These are phyloP conservation scores for Tetragonisca angustula DNA, from an alignment of 2,888 invertebrate species.

Conservation along the genomic window DNA sequence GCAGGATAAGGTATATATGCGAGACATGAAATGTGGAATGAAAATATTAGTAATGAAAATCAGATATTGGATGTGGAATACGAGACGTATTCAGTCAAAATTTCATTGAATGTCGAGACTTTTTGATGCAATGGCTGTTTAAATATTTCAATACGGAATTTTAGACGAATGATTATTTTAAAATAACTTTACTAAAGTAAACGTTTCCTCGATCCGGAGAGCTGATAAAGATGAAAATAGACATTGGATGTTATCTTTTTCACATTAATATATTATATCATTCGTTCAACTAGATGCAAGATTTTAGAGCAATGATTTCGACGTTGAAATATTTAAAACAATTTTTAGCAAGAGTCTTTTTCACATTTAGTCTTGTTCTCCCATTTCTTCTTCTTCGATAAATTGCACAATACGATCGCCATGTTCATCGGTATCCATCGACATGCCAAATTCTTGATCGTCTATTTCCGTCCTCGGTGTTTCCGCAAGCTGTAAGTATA, in stretches of 20 bases:
- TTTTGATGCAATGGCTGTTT: no score
- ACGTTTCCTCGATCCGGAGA: no score
- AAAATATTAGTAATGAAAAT: no score
- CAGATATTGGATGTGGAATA: no score
- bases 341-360: not conserved
- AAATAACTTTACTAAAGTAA: not conserved
- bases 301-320: not conserved
- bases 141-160: not conserved
- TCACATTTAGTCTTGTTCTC: slow-evolving; percentile 10
- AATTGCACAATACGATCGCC: slow-evolving; percentile 15
- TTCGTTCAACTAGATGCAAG: not conserved
- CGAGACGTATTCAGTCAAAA: no score
- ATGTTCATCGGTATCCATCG: not conserved
- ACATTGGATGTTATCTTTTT: no score
- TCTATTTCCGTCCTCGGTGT: not conserved
- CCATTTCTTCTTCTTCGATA: slow-evolving; percentile 16
- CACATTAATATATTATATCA: not conserved
- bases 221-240: no score
- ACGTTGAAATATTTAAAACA: not conserved
- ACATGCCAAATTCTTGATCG: not conserved
- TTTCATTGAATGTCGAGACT: no score
- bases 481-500: not conserved
- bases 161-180: not conserved
- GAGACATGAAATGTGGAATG: no score
- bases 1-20: no score